Base-by-base conservation (phyloP, 2,888 invertebrate species). In the Listrodromus nycthemerus region DNA sequence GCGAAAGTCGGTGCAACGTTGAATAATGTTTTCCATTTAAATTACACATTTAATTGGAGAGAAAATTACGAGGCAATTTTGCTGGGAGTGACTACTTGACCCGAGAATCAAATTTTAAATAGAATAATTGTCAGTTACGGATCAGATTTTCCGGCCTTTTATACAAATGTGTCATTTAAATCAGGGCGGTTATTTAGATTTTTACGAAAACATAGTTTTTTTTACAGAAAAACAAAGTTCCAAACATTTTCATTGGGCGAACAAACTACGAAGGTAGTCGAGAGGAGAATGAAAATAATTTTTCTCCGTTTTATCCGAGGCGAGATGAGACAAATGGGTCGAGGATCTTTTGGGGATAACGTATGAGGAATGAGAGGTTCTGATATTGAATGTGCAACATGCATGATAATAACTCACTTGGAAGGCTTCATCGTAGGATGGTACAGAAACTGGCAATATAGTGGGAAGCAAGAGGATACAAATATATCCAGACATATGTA, bases 371-470 rank as follows among this genome's bases (percentile, higher is more conserved):
- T 71, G 52, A 63, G 69, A 70, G 30, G 78, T 41, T 63, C 27
- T 33, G n/a, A 48, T 52, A 70, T 70, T 63, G 78, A 78, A 78
- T 63, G 27, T 27, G 33, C 19, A 61, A 61, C 77, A 77, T 58
- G 50, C 24, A 81, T 80, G 82, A 86, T 85, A 81, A 84, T 86
- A 85, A 83, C 69, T 52, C 78, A 80, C 82, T 55, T 55, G 58
- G 69, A 69, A 76, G 83, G 80, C 77, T 78, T 84, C 50, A 77
- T 81, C 81, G 83, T 81, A 74, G 76, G 70, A 75, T 75, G 78
- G 75, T 69, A 63, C 75, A 16, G 37, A 41, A 37, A 19, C 33
- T 6, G 21, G 55, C 45, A 21, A 7, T 37, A 8, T n/a, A 24
- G 58, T 61, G 41, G 3, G n/a, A n/a, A 74, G 48, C 30, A 13